These are phyloP conservation scores for Hirudinaria manillensis DNA, from an alignment of 2,888 invertebrate genomes.

Conservation along the genomic window DNA sequence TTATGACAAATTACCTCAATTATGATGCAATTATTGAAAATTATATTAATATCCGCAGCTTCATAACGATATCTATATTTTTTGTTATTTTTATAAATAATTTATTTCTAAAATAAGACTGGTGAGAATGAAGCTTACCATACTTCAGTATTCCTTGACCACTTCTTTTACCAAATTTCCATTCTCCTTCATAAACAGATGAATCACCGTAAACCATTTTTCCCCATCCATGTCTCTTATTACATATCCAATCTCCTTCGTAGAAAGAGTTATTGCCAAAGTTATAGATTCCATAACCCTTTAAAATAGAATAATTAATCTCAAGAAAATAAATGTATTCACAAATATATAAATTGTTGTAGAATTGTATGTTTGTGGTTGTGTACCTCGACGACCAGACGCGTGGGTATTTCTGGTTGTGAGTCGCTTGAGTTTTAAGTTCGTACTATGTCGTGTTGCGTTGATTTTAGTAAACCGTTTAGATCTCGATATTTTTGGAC, in stretches of 20 bases:
- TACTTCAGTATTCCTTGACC: slow-evolving; percentile 54
- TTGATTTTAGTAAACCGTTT: no score
- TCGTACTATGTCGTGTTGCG: no score
- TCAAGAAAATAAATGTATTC: not conserved
- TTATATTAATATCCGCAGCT: no score
- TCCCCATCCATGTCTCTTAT: slow-evolving; percentile 55
- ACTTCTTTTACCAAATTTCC: slow-evolving; percentile 53
- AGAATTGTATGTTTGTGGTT: not conserved
- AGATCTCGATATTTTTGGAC: no score
- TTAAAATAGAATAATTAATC: slow-evolving; percentile 8
- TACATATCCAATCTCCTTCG: slow-evolving; percentile 55
- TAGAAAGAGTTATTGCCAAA: slow-evolving; percentile 53
- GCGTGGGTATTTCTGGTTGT: not conserved
- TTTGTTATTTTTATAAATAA: no score
- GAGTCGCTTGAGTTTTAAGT: no score
- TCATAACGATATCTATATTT: no score
- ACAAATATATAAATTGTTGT: not conserved
- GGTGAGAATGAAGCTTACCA: slow-evolving; percentile 43
- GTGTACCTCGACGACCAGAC: not conserved
- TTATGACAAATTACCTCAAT: not conserved
- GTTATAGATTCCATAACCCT: slow-evolving; percentile 55
- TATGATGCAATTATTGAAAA: no score
- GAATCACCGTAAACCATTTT: slow-evolving; percentile 54
- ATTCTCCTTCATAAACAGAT: slow-evolving; percentile 54
- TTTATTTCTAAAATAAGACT: not conserved